phyloP scores from a whole-genome alignment of 2,797 vertebrate genomes.

The Dermochelys coriacea region DNA sequence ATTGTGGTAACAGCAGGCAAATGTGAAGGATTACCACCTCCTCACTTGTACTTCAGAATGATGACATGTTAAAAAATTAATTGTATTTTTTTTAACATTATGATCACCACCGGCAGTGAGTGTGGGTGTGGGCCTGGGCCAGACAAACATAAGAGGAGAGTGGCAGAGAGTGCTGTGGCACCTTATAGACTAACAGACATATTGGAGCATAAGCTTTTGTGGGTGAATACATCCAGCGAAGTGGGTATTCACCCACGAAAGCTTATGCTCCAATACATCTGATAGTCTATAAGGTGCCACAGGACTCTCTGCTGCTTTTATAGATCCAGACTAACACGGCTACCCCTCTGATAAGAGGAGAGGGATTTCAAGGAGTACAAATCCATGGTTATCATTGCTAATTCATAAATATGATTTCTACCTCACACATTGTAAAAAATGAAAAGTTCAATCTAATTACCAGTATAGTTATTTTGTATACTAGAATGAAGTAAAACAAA shows the following conservation, averaged over 20 bases:
- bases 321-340: too few relatives aligned
- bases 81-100: constrained; percentile 15
- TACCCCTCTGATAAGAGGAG: not conserved
- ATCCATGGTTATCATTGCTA: constrained; percentile 62
- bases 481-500: constrained; percentile 45
- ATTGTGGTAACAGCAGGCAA: constrained; percentile 46
- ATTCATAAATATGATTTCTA: constrained; percentile 47
- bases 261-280: too few relatives aligned
- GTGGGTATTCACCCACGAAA: too few relatives aligned
- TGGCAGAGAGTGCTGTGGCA: too few relatives aligned
- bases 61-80: constrained; percentile 61
- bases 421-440: constrained; percentile 32
- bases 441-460: constrained; percentile 63
- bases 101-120: not conserved
- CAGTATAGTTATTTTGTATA: constrained; percentile 51
- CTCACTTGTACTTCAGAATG: not conserved
- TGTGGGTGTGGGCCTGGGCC: not conserved
- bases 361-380: constrained; percentile 54
- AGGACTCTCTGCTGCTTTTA: too few relatives aligned
- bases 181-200: too few relatives aligned
- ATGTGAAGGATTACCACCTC: constrained; percentile 50
- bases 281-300: too few relatives aligned
- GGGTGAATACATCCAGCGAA: too few relatives aligned
- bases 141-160: not conserved
- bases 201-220: too few relatives aligned